These are phyloP conservation scores for Myotis brandtii DNA, from an alignment of 2,113 vertebrate species.

Conservation along the genomic window DNA sequence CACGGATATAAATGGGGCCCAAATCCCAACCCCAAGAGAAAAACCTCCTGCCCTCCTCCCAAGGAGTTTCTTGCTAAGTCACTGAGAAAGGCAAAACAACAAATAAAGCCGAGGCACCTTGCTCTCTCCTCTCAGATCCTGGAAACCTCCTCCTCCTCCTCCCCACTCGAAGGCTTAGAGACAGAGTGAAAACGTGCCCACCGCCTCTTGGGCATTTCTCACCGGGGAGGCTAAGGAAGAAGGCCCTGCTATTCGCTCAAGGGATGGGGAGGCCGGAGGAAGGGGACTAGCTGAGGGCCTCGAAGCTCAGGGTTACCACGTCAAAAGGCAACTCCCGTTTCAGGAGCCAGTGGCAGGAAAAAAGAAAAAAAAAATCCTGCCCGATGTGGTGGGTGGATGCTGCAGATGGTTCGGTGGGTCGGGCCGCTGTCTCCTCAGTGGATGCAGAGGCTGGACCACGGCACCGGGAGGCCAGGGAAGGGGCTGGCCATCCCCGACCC, in stretches of 20 bases:
- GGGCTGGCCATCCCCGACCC: constrained; percentile 11
- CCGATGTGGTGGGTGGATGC: constrained; percentile 40
- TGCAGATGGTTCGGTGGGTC: constrained; percentile 78
- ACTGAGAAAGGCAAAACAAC: constrained; percentile 65
- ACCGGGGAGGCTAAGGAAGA: constrained; percentile 43
- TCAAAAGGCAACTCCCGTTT: constrained; percentile 69
- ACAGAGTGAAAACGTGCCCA: constrained; percentile 20
- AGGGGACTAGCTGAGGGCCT: constrained; percentile 48
- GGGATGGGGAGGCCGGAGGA: not conserved
- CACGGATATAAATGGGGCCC: constrained; percentile 1
- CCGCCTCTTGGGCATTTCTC: constrained; percentile 63
- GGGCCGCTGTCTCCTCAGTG: constrained; percentile 62
- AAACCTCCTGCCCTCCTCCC: constrained; percentile 57
- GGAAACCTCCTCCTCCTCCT: constrained; percentile 41
- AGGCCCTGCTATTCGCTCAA: constrained; percentile 41
- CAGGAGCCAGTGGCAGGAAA: constrained; percentile 8
- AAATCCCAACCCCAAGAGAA: constrained; percentile 1
- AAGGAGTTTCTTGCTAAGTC: constrained; percentile 82
- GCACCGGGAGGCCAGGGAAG: constrained; percentile 48
- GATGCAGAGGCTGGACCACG: constrained; percentile 55
- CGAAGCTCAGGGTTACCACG: constrained; percentile 40
- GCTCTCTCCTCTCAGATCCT: not conserved
- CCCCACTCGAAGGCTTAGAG: not conserved
- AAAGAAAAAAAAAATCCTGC: constrained; percentile 11
- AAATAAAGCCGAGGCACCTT: constrained; percentile 66